Conservation (phyloP, 1,140 invertebrate genomes). For the Epicauta chinensis region DNA sequence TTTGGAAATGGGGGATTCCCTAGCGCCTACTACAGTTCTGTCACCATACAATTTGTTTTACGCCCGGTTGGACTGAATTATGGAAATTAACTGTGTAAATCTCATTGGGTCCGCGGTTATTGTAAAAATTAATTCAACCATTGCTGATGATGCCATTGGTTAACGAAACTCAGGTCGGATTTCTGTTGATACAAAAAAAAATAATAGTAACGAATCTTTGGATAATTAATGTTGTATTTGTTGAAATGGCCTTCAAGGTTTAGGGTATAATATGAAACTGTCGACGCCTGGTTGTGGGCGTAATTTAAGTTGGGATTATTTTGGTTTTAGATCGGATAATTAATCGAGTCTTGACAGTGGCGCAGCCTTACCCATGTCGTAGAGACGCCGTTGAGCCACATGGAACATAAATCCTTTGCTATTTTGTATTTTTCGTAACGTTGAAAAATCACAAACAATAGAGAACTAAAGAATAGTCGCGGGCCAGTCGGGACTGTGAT, state of each 20-base stretch:
- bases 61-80: slow-evolving; percentile 26
- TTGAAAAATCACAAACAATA: too few relatives aligned
- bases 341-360: slow-evolving; percentile 2
- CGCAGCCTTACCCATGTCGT: too few relatives aligned
- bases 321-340: slow-evolving; percentile 2
- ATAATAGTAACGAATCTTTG: neutral
- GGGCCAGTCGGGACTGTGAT: too few relatives aligned
- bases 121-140: slow-evolving; percentile 15
- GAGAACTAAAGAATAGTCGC: too few relatives aligned
- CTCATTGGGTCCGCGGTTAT: slow-evolving; percentile 20
- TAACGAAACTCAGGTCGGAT: neutral
- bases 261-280: slow-evolving; percentile 8
- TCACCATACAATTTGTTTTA: slow-evolving; percentile 29
- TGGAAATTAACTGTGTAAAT: slow-evolving; percentile 33
- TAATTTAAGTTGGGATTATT: slow-evolving; percentile 10
- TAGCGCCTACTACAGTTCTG: slow-evolving; percentile 20
- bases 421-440: too few relatives aligned
- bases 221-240: slow-evolving; percentile 11
- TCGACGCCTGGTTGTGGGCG: slow-evolving; percentile 10
- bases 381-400: too few relatives aligned
- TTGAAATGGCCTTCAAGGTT: slow-evolving; percentile 7
- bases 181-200: slow-evolving; percentile 1
- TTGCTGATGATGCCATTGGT: slow-evolving; percentile 1
- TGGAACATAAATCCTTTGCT: too few relatives aligned
- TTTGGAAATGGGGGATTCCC: slow-evolving; percentile 16